Percentiles rank a stretch among this genome's conserved stretches.
phyloP scores from a whole-genome alignment of 2,113 vertebrate species.

The Actenoides hombroni region DNA sequence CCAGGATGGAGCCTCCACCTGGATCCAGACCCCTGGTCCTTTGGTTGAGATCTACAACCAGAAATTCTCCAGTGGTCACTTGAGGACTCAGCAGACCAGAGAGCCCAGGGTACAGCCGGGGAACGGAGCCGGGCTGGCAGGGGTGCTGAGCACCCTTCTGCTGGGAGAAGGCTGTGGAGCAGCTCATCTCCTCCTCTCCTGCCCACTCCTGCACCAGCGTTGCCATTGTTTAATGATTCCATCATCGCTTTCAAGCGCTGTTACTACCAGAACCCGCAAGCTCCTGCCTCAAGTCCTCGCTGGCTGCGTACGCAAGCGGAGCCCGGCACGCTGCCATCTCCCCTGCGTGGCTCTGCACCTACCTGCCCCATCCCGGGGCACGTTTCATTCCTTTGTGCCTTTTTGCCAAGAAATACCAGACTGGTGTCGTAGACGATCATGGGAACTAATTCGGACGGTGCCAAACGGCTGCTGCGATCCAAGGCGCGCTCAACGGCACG shows the following conservation, averaged over 20 bases:
- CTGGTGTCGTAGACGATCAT: neutral
- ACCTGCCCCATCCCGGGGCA: neutral
- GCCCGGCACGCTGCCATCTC: neutral
- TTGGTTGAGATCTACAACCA: accelerated
- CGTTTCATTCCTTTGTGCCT: neutral
- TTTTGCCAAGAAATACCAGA: conserved; percentile 57
- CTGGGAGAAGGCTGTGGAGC: neutral
- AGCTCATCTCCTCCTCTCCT: neutral
- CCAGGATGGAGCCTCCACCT: neutral
- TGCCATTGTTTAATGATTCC: neutral
- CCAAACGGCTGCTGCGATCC: neutral
- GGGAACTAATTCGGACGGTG: neutral
- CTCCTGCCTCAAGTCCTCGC: neutral
- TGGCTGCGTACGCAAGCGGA: neutral
- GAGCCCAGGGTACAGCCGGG: neutral
- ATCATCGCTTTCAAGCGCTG: conserved; percentile 11
- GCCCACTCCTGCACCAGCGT: neutral
- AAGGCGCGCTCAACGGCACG: accelerated
- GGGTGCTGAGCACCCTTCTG: neutral
- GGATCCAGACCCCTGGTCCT: neutral
- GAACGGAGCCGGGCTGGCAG: neutral
- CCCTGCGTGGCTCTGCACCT: conserved; percentile 3
- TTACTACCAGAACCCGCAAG: neutral
- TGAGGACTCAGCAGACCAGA: neutral
- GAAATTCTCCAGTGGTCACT: neutral